Evolutionary conservation across 2,113 vertebrate genomes (phyloP), one percentile per base, ranked within the genome.

Genomic region (Corythaixoides concolor): DNA sequence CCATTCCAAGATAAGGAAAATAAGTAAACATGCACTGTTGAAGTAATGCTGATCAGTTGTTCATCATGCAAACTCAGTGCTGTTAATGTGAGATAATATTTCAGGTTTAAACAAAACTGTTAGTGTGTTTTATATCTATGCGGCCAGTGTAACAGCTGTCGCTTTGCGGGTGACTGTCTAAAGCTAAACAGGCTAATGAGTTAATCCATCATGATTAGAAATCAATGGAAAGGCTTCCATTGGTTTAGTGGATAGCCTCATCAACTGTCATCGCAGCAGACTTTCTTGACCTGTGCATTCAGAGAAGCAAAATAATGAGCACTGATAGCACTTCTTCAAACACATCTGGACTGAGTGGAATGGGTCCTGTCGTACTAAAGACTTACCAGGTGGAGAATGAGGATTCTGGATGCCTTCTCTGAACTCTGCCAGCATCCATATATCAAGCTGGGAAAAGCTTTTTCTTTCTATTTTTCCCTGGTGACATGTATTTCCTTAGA

Each of bases 301-400:
- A 68, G 52, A 86, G 41, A 19, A 73, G 16, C 35, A 52, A 69
- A 92, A 62, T 77, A 66, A 76, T 37, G 13, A 60, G 24, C 33
- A 39, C 11, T 14, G 39, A 28, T 17, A 69, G 17, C 19, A 22
- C 14, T 24, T 27, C 19, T 68, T 60, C 59, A 56, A 63, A 24
- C 21, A 23, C 33, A 50, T 43, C 30, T 56, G 53, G 23, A 32
- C 26, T 41, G 6, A 68, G 20, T 18, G 23, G 26, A 62, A 37
- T 1, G 3, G 13, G 30, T 80, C 15, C 37, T 0, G 0, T 12
- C 68, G 11, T 18, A 32, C 30, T 43, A 37, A 45, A 50, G 39
- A 12, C 10, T 73, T 49, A 32, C 2, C 1, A 10, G 56, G 14
- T 45, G 8, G 39, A 45, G 43, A 83, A 47, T 9, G 28, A 84